Evolutionary conservation across 2,888 invertebrate genomes (phyloP).

Genomic region (Prosopocoilus inquinatus): DNA sequence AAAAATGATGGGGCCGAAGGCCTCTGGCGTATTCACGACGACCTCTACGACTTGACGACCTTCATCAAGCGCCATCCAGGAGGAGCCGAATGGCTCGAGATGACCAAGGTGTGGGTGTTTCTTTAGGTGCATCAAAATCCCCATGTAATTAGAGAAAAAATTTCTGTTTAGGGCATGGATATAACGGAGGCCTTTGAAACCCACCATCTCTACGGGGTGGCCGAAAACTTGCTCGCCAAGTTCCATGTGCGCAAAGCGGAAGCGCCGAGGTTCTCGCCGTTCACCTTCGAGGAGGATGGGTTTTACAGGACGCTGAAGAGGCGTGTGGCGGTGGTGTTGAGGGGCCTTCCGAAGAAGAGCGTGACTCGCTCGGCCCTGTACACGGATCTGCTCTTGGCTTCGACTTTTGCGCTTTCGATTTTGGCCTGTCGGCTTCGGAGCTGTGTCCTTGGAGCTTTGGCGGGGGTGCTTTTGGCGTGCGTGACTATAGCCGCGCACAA

Average conservation of each 20-base stretch:
- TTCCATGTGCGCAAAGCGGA: constrained; percentile 65
- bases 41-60: constrained; percentile 77
- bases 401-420: constrained; percentile 43
- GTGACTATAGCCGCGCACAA: constrained; percentile 64
- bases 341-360: constrained; percentile 53
- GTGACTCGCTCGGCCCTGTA: constrained; percentile 45
- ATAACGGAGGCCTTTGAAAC: constrained; percentile 78
- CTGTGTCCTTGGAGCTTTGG: constrained; percentile 50
- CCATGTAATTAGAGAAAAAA: neutral
- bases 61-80: constrained; percentile 84
- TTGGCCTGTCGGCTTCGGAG: constrained; percentile 42
- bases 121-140: too few relatives aligned
- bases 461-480: constrained; percentile 60
- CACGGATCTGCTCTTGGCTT: constrained; percentile 45
- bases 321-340: constrained; percentile 55
- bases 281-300: constrained; percentile 71
- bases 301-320: constrained; percentile 71
- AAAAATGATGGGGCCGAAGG: constrained; percentile 71
- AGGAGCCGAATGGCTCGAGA: constrained; percentile 70
- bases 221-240: constrained; percentile 61
- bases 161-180: constrained; percentile 63
- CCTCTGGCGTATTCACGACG: constrained; percentile 72
- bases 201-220: constrained; percentile 61
- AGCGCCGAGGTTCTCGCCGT: constrained; percentile 65
- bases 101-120: constrained; percentile 59